Evolutionary conservation across 2,888 invertebrate species (phyloP).

Genomic region (Bimastos eiseni): DNA sequence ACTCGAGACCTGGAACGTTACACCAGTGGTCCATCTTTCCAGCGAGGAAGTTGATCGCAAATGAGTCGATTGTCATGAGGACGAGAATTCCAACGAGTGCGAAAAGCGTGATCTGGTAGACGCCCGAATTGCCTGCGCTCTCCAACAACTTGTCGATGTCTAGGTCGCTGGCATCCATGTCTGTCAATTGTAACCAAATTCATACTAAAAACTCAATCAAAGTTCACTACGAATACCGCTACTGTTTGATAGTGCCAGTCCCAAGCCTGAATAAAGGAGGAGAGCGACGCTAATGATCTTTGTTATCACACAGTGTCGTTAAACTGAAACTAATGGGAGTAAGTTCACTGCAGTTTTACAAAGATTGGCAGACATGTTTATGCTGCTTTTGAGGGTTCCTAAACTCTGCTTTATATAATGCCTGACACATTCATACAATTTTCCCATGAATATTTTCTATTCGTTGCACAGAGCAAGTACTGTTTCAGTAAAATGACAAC

Average conservation of each 20-base stretch:
- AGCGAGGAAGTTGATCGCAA: conserved; percentile 38
- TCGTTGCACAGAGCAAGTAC: not conserved
- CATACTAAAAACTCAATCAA: not conserved
- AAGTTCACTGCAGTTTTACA: not conserved
- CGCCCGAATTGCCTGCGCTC: conserved; percentile 25
- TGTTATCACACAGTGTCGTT: no score
- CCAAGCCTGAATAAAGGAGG: no score
- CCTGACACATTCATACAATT: not conserved
- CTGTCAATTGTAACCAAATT: not conserved
- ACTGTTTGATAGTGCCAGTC: no score
- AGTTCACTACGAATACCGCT: no score
- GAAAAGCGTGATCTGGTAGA: conserved; percentile 30
- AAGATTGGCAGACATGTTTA: not conserved
- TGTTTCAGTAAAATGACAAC: not conserved
- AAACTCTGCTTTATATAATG: no score
- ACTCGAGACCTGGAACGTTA: conserved; percentile 28
- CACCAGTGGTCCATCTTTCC: conserved; percentile 38
- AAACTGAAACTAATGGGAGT: no score
- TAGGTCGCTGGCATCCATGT: conserved; percentile 20
- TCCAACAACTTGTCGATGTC: conserved; percentile 33
- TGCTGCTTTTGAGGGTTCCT: no score
- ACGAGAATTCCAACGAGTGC: conserved; percentile 25
- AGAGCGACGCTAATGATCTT: no score
- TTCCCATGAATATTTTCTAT: not conserved
- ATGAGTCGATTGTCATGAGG: conserved; percentile 32